Base-by-base conservation (phyloP, 1,140 invertebrate species). In the Megalopta genalis region DNA sequence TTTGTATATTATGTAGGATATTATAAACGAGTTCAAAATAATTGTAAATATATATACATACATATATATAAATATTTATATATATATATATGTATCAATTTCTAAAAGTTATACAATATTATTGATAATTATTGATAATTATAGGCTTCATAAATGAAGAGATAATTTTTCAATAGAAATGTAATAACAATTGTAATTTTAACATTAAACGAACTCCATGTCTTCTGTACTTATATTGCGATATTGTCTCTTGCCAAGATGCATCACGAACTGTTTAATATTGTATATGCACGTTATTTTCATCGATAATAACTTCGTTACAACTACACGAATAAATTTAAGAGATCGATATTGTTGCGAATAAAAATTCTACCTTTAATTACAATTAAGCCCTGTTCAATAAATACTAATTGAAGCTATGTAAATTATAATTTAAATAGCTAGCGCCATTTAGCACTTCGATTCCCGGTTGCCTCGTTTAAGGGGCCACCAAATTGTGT, bases 331-430 rank as follows among this genome's bases (percentile, higher is more conserved):
- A 84, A 67, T 80, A 65, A 80, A 86, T 84, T 65, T 57, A 25
- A 71, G 80, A 77, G 75, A 82, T 76, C n/a, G 63, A 80, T 74
- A 83, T 87, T 89, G 87, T 89, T 90, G 83, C 72, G 82, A 85
- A 75, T 79, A 76, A 57, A 57, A n/a, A 57, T 57, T n/a, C 49
- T 52, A n/a, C 54, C 21, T 57, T 57, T 57, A n/a, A 57, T 57
- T 57, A 57, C n/a, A 57, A n/a, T n/a, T 57, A n/a, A 57, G 21
- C n/a, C 18, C n/a, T 9, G 21, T 23, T 57, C 21, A 18, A 52
- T 52, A 52, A 14, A 52, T 52, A 52, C 16, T 52, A 52, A 52
- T 52, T 16, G 6, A 16, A 18, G 18, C 6, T 18, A 18, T 52
- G 18, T 16, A 52, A 16, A 52, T 52, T 16, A 52, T 52, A 52